These are phyloP conservation scores for Ara ararauna DNA, from an alignment of 2,797 vertebrate species.

Conservation along the genomic window DNA sequence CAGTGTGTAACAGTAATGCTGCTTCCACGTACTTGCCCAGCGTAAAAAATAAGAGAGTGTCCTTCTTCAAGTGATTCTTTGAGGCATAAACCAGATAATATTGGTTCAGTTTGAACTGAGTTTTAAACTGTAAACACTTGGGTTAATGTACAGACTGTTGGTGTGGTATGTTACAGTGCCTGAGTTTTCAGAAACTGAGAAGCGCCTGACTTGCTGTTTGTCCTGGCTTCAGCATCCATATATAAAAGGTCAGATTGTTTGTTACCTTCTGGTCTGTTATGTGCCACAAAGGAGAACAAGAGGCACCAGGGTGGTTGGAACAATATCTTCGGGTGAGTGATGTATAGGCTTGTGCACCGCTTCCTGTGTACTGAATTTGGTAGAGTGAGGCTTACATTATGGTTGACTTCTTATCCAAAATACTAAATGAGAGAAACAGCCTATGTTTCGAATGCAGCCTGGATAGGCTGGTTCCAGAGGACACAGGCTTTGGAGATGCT, in stretches of 20 bases:
- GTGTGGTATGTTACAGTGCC: not conserved
- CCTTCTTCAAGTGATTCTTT: not conserved
- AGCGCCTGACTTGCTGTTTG: not conserved
- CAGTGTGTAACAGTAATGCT: not conserved
- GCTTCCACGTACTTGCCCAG: not conserved
- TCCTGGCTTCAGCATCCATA: not conserved
- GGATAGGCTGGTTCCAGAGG: not conserved
- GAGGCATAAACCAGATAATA: not conserved
- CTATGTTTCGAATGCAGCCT: not conserved
- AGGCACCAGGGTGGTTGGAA: not conserved
- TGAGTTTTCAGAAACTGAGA: not conserved
- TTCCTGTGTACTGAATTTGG: not conserved
- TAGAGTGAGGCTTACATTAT: not conserved
- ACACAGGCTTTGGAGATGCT: not conserved
- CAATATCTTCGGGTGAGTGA: not conserved
- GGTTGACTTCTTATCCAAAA: not conserved
- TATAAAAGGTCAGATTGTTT: not conserved
- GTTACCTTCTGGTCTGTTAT: not conserved
- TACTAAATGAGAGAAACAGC: not conserved
- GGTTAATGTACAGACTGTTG: not conserved
- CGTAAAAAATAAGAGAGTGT: not conserved
- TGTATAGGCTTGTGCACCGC: not conserved
- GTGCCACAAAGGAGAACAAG: not conserved
- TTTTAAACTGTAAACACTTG: not conserved
- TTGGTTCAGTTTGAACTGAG: accelerated